Evolutionary conservation across 2,888 invertebrate genomes (phyloP).

Genomic region (Conus canariensis): DNA sequence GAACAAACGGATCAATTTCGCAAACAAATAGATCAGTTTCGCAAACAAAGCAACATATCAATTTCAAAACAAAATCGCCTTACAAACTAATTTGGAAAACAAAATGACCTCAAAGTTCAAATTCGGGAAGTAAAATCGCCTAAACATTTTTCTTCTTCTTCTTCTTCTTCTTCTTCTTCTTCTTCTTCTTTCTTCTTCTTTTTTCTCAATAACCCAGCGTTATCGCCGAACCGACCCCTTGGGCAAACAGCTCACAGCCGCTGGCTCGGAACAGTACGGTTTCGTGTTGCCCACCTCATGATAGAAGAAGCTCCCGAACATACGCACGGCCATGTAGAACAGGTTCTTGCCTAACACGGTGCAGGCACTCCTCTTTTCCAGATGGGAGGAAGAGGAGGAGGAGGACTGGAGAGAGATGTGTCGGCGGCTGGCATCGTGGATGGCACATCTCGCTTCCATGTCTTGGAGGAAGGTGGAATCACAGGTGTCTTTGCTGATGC

Average conservation of each 20-base stretch:
- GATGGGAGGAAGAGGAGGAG: neutral
- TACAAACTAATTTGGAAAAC: too few species aligned
- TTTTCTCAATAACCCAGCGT: too few species aligned
- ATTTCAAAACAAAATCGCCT: too few species aligned
- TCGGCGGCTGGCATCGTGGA: neutral
- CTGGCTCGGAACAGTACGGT: neutral
- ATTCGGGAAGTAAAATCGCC: too few species aligned
- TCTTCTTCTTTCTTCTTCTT: too few species aligned
- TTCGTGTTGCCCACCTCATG: neutral
- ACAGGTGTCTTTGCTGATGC: constrained; percentile 26
- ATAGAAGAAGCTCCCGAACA: constrained; percentile 25
- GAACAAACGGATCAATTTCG: too few species aligned
- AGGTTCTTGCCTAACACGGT: constrained; percentile 7
- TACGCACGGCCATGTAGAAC: constrained; percentile 31
- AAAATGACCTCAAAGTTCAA: too few species aligned
- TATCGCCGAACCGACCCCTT: too few species aligned
- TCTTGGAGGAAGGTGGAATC: constrained; percentile 16
- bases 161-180: too few species aligned
- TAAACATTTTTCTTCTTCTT: too few species aligned
- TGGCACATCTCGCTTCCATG: constrained; percentile 26
- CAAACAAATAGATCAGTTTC: too few species aligned
- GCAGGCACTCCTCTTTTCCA: constrained; percentile 29
- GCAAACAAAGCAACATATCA: too few species aligned
- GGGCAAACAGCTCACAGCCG: neutral
- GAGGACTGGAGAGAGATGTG: neutral